Evolutionary conservation across 2,113 vertebrate genomes (phyloP), one percentile per base, ranked within the genome.

Genomic region (Vicugna pacos): DNA sequence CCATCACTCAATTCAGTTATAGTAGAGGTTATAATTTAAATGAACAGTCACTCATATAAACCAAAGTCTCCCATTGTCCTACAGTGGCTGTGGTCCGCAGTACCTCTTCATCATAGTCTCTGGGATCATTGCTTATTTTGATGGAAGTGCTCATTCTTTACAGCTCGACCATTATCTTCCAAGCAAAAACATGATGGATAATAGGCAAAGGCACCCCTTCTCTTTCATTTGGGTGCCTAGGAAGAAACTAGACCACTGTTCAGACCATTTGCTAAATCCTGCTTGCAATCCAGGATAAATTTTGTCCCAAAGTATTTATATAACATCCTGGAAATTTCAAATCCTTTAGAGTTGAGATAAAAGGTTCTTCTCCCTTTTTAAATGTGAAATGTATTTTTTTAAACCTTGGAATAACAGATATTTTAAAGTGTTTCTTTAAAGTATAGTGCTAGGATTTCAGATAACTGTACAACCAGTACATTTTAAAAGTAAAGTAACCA

Each of bases 361-460:
- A 89, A 64, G 14, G 12, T 76, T 93, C 16, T 54, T 87, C 30
- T 93, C 11, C 81, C 56, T 95, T 87, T 93, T 93, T 60, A 79
- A 92, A 65, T 91, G 42, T 93, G 46, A 96, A 95, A 80, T 88
- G 11, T 69, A 89, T 88, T 54, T 83, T 95, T 94, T 93, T 46
- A 88, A 94, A 92, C 24, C 32, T 91, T 96, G n/a, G 19, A 95
- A 89, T 89, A 77, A 77, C 80, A 97, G 24, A 58, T 72, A 88
- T 85, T 84, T 93, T 58, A 88, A 96, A 93, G 35, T 93, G 62
- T 95, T 97, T 95, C 86, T 92, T 93, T 94, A 91, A 96, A 97
- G 32, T 24, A 50, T 67, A 95, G 50, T 87, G 92, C 17, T 85
- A 92, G 38, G 46, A 95, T 87, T 87, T 95, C 46, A 96, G 52